These are phyloP conservation scores for Enteromius paludinosus DNA, from an alignment of 2,797 vertebrate genomes.

Conservation along the genomic window DNA sequence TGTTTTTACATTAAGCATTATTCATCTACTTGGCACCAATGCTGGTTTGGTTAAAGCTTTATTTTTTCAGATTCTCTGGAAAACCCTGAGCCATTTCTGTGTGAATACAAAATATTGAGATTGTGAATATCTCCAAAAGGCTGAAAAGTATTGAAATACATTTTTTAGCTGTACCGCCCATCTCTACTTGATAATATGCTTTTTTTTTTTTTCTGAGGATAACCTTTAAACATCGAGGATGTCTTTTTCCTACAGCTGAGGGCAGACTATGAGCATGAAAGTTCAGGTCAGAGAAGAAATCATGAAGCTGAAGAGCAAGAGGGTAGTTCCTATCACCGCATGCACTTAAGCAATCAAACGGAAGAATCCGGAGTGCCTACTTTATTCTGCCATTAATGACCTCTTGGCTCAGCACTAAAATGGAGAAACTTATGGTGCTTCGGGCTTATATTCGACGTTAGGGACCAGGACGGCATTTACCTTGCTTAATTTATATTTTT, in stretches of 20 bases:
- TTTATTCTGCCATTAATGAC: slow-evolving; percentile 40
- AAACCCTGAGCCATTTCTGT: not conserved
- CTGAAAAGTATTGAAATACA: not conserved
- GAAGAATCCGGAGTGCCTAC: slow-evolving; percentile 39
- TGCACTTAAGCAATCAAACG: slow-evolving; percentile 39
- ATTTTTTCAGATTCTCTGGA: not conserved
- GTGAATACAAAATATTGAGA: not conserved
- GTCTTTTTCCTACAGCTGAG: slow-evolving; percentile 5
- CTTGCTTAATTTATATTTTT: slow-evolving; percentile 23
- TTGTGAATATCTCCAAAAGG: not conserved
- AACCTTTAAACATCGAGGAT: slow-evolving; percentile 1
- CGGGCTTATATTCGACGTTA: slow-evolving; percentile 24
- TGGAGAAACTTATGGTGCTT: slow-evolving; percentile 24
- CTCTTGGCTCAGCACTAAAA: slow-evolving; percentile 36
- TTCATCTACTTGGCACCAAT: not conserved
- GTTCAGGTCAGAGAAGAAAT: slow-evolving; percentile 34
- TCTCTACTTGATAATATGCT: not conserved
- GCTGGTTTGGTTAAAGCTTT: not conserved
- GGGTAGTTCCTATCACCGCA: slow-evolving; percentile 25
- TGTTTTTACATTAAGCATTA: not conserved
- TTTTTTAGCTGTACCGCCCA: not conserved
- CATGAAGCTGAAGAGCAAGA: slow-evolving; percentile 36
- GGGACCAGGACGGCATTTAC: slow-evolving; percentile 14
- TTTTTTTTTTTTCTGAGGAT: not conserved
- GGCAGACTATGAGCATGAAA: slow-evolving; percentile 10